Base-by-base conservation (phyloP, 2,113 vertebrate species). In the Trachemys scripta region DNA sequence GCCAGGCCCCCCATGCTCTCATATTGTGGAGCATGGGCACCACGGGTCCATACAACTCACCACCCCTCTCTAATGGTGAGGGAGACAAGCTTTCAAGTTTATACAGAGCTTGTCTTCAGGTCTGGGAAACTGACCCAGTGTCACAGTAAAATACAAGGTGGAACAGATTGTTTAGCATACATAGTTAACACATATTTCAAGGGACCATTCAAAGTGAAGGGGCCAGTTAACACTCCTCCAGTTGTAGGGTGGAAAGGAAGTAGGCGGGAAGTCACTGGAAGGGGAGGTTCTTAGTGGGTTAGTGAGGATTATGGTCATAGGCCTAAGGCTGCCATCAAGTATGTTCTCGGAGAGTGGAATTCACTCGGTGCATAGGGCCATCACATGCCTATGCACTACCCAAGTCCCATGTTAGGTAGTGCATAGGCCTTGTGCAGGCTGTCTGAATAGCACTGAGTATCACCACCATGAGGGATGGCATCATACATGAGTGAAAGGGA, bases 291-390 rank as follows among this genome's bases (percentile, higher is more conserved):
- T 65, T 35, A 65, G 62, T 17, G 14, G 29, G 13, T 31, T 90
- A 51, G 82, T 80, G 24, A 38, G 5, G 27, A 90, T 79, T 10
- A 0, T 0, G 0, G 0, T 54, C 1, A 0, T 19, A 76, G 45
- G 19, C 17, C 35, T 88, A 51, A 88, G 79, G 45, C 49, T 88
- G 54, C 65, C 50, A 35, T 65, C 45, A 62, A 20, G n/a, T 85
- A 78, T 5, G 27, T 13, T 81, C 49, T 47, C 0, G 56, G 50
- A 14, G 3, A 25, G 6, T 90, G 16, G 50, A 87, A 27, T 80
- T 85, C 50, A 80, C 2, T 4, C 45, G 9, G 57, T 29, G 57
- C 57, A 31, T 29, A 59, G 10, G 29, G 24, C 57, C 27, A 59
- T 59, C 57, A 59, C 27, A 59, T 59, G 11, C 27, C 57, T 59